A percentile compares a stretch with the other conserved stretches of the same genome.
These are phyloP conservation scores for Lampropteryx suffumata DNA, from an alignment of 2,888 invertebrate species.

Conservation along the genomic window DNA sequence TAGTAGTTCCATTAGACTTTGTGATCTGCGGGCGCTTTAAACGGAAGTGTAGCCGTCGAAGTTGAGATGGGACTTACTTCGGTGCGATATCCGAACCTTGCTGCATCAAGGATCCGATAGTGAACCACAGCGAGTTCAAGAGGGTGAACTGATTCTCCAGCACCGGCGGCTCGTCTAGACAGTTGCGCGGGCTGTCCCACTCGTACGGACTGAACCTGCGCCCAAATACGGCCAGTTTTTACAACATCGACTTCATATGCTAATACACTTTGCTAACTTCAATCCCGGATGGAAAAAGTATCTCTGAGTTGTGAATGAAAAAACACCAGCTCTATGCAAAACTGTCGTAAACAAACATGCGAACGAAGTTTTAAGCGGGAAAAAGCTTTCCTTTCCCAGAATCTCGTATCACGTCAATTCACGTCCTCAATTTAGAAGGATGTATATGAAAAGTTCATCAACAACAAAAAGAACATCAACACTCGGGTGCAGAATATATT, in stretches of 20 bases:
- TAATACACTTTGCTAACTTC: slow-evolving; percentile 30
- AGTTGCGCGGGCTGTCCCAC: slow-evolving; percentile 94
- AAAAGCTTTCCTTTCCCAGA: slow-evolving; percentile 5
- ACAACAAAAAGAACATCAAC: too few relatives aligned
- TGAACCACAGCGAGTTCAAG: slow-evolving; percentile 97
- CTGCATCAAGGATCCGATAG: slow-evolving; percentile 95
- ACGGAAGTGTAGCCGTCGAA: slow-evolving; percentile 61
- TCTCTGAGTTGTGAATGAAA: not conserved
- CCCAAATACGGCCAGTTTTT: slow-evolving; percentile 70
- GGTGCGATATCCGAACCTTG: slow-evolving; percentile 96
- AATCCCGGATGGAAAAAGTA: slow-evolving; percentile 28
- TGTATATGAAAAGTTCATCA: slow-evolving; percentile 29
- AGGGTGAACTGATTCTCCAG: slow-evolving; percentile 95
- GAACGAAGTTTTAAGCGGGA: slow-evolving; percentile 14
- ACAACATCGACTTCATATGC: slow-evolving; percentile 35
- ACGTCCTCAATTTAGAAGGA: slow-evolving; percentile 22
- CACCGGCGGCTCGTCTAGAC: slow-evolving; percentile 92
- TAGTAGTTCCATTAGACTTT: slow-evolving; percentile 20
- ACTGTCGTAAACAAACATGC: slow-evolving; percentile 11
- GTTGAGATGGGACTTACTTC: slow-evolving; percentile 86
- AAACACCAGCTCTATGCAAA: not conserved
- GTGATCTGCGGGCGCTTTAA: slow-evolving; percentile 26
- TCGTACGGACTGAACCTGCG: slow-evolving; percentile 95
- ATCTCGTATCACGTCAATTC: slow-evolving; percentile 22
- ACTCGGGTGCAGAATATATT: too few relatives aligned